A percentile compares a stretch with the other conserved stretches of the same genome.
phyloP scores from a whole-genome alignment of 2,888 invertebrate genomes.

The Hyposoter didymator region DNA sequence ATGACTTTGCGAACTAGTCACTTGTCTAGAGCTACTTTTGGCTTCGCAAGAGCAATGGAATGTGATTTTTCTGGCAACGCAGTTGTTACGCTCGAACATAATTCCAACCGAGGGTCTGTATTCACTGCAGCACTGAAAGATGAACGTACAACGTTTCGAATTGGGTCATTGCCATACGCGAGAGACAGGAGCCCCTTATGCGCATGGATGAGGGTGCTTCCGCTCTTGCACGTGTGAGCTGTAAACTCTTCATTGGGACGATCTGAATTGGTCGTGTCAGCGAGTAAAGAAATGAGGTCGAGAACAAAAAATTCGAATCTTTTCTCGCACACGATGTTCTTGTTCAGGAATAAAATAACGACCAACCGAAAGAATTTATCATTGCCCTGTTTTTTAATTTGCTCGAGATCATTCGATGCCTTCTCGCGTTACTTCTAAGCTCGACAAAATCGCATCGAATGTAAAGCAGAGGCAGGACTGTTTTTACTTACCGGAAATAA shows the following conservation, averaged over 20 bases:
- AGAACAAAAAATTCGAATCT: conserved; percentile 29
- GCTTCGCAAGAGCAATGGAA: conserved; percentile 36
- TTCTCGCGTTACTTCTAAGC: background rate
- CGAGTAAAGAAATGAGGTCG: conserved; percentile 27
- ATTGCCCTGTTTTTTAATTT: background rate
- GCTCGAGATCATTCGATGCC: background rate
- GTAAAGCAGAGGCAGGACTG: conserved; percentile 61
- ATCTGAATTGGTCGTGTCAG: conserved; percentile 53
- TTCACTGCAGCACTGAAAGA: conserved; percentile 38
- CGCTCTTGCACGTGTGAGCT: conserved; percentile 6
- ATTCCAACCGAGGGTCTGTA: conserved; percentile 33
- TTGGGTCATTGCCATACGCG: conserved; percentile 67
- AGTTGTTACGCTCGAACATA: conserved; percentile 60
- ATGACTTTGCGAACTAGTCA: conserved; percentile 16
- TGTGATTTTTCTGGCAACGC: conserved; percentile 63
- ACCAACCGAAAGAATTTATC: conserved; percentile 2
- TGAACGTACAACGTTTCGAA: conserved; percentile 48
- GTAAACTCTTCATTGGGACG: conserved; percentile 46
- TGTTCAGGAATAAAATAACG: background rate
- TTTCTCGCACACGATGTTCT: conserved; percentile 13
- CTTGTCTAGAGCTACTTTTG: conserved; percentile 9
- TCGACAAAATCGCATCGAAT: conserved; percentile 73
- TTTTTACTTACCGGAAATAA: conserved; percentile 14
- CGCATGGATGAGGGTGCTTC: conserved; percentile 14
- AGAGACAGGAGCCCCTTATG: conserved; percentile 41